Conservation (phyloP, 2,113 vertebrate species). For the Bucco capensis region DNA sequence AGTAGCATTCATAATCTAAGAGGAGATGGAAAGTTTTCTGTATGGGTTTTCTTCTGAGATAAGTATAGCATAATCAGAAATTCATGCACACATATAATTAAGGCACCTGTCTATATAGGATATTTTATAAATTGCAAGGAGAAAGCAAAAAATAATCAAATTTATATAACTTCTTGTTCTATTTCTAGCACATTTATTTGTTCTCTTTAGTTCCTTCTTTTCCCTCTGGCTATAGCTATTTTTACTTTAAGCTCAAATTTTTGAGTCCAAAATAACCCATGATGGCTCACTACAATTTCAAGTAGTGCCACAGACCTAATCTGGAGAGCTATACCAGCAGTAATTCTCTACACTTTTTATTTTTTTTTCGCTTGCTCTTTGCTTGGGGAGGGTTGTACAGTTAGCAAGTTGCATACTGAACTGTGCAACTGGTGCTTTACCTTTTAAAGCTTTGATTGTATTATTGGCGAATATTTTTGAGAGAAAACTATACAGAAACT, state of each 20-base stretch:
- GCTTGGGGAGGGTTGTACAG: rapidly evolving
- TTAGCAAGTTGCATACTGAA: neutral
- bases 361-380: neutral
- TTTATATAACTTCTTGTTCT: neutral
- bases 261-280: neutral
- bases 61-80: neutral
- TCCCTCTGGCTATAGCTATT: neutral
- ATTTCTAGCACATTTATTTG: neutral
- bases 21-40: neutral
- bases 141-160: neutral
- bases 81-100: neutral
- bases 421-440: rapidly evolving
- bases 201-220: neutral
- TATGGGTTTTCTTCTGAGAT: neutral
- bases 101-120: neutral
- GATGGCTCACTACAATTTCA: neutral
- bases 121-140: neutral
- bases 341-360: neutral
- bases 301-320: neutral
- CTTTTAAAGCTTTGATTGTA: neutral
- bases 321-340: neutral
- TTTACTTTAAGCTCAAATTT: neutral
- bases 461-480: neutral
- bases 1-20: neutral
- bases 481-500: rapidly evolving